phyloP scores from a whole-genome alignment of 30 jellyfish, hydroid and myxozoan genomes.

The Catostylus mosaicus region DNA sequence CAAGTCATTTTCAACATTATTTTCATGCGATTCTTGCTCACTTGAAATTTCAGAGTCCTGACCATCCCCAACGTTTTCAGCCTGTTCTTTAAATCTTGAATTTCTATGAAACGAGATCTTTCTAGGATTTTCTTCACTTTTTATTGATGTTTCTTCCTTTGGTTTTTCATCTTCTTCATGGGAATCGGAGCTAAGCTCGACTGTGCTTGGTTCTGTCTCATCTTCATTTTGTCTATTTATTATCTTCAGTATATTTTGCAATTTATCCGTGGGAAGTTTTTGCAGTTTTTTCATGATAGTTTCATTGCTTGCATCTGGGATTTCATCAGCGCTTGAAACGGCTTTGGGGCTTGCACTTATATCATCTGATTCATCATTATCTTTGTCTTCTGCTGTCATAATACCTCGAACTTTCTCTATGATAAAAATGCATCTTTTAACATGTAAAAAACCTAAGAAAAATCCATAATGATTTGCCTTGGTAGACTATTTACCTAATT shows the following conservation, averaged over 20 bases:
- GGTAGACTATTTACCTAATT: no score
- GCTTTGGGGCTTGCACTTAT: background rate
- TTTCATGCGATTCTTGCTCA: background rate
- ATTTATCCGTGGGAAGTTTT: slow-evolving; percentile 38
- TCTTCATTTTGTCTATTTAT: slow-evolving; percentile 13
- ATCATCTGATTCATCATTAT: background rate
- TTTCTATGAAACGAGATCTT: background rate
- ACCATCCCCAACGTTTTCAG: background rate
- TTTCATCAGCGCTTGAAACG: background rate
- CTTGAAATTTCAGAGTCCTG: background rate
- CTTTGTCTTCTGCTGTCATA: background rate
- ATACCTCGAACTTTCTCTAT: background rate
- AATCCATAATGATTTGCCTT: no score
- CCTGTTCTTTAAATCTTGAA: background rate
- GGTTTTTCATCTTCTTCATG: slow-evolving; percentile 2
- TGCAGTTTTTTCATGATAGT: slow-evolving; percentile 25
- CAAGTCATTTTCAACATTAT: background rate
- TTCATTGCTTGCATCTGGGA: background rate
- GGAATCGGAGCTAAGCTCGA: background rate
- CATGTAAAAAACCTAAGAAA: no score
- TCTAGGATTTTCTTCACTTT: background rate
- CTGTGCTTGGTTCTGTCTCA: background rate
- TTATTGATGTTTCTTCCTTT: background rate
- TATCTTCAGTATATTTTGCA: slow-evolving; percentile 11
- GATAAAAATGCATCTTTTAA: background rate